These are phyloP conservation scores for Tetragonula carbonaria DNA, from an alignment of 2,888 invertebrate genomes.

Conservation along the genomic window DNA sequence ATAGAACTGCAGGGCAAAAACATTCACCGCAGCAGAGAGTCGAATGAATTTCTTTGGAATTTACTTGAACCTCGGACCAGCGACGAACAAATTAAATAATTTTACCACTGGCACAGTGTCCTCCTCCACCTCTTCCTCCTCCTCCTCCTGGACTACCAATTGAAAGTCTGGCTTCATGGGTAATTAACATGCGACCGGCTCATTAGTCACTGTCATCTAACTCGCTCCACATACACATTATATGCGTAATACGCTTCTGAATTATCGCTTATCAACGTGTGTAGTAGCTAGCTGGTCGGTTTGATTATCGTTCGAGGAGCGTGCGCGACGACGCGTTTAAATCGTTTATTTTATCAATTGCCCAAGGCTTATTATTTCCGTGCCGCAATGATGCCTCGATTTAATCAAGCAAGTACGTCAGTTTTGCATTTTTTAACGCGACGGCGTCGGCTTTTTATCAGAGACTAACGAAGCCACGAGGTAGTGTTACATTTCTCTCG, in stretches of 20 bases:
- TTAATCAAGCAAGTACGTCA: conserved; percentile 21
- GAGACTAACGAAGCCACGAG: neutral
- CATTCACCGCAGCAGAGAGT: neutral
- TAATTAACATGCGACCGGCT: conserved; percentile 47
- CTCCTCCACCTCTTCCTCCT: conserved; percentile 5
- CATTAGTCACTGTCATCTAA: conserved; percentile 57
- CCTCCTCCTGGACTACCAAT: conserved; percentile 33
- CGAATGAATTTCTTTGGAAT: conserved; percentile 36
- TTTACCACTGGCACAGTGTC: conserved; percentile 43
- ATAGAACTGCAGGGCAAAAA: neutral
- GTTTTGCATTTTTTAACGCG: conserved; percentile 30
- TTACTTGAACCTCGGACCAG: neutral
- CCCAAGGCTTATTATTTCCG: conserved; percentile 65
- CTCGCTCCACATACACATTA: conserved; percentile 48
- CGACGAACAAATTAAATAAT: conserved; percentile 16
- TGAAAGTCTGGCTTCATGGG: conserved; percentile 50
- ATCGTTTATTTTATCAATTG: conserved; percentile 68
- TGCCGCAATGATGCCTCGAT: conserved; percentile 30
- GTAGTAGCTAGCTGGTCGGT: conserved; percentile 28
- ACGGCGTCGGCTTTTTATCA: too few relatives aligned
- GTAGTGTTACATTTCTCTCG: neutral
- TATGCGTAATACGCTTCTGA: conserved; percentile 52
- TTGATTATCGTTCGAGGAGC: conserved; percentile 57
- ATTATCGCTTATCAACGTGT: conserved; percentile 62
- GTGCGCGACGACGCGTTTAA: conserved; percentile 46